Evolutionary conservation across 2,888 invertebrate genomes (phyloP).

Genomic region (Drosophila monieri): DNA sequence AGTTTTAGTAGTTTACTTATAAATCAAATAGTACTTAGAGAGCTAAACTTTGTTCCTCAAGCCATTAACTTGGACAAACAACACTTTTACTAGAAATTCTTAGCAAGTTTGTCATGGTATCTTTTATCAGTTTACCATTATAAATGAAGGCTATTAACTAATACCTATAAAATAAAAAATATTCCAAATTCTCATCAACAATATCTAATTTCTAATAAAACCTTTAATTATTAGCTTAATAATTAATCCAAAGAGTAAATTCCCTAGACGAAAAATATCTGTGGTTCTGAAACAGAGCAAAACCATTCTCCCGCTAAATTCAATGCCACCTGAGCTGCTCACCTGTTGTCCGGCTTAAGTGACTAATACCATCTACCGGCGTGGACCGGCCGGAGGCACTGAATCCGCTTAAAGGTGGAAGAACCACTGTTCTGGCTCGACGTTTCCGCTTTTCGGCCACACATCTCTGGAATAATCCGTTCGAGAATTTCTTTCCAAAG

Average conservation of each 20-base stretch:
- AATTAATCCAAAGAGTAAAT: background rate
- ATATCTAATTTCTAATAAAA: background rate
- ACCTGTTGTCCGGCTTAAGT: slow-evolving; percentile 32
- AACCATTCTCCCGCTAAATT: background rate
- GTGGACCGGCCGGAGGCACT: slow-evolving; percentile 25
- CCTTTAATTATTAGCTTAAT: background rate
- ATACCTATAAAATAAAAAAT: background rate
- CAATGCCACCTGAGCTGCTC: slow-evolving; percentile 24
- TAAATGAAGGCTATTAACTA: background rate
- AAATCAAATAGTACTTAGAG: background rate
- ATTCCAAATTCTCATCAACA: no score
- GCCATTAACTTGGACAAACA: background rate
- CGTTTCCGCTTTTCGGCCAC: slow-evolving; percentile 21
- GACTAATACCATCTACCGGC: slow-evolving; percentile 16
- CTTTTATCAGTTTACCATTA: background rate
- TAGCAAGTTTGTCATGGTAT: background rate
- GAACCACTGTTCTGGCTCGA: background rate
- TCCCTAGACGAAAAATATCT: background rate
- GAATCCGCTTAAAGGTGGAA: slow-evolving; percentile 31
- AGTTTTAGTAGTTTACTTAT: background rate
- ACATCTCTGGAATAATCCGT: slow-evolving; percentile 31
- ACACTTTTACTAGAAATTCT: background rate
- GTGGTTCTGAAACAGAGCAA: background rate
- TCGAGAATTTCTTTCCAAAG: background rate
- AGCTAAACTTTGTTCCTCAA: background rate